Base-by-base conservation (phyloP, 53 echinoderm and acorn worm genomes). In the Luidia sarsii region DNA sequence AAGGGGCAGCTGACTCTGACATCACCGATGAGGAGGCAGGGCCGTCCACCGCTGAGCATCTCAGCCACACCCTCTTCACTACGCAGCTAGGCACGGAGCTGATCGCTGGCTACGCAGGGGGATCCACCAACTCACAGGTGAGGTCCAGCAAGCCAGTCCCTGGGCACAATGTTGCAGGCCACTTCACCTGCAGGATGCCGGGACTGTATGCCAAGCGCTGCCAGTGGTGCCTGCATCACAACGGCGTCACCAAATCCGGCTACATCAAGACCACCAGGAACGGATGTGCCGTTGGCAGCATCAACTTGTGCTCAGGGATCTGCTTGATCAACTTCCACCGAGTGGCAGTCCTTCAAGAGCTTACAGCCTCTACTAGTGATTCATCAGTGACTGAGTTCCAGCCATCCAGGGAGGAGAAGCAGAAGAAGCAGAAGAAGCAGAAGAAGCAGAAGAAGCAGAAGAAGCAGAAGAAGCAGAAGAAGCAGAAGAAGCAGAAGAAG, bases 51-150 rank as follows among this genome's bases (percentile, higher is more conserved):
- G n/a, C n/a, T n/a, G n/a, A n/a, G n/a, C n/a, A n/a, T n/a, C n/a
- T 50, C 8, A 48, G 9, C 33, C 28, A 27, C 32, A 22, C 49
- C 10, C 48, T 69, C 30, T 69, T 69, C 46, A 49, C 49, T 32
- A 50, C 50, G 30, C 18, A 69, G 0, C 29, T 69, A 20, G 69
- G 30, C 4, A 49, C 49, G 7, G 19, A 29, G 16, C 34, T 50
- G 18, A 69, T 69, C 32, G 69, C 69, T 0, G 43, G 69, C 18
- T 69, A 49, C 24, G 69, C 69, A 14, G 69, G 50, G 31, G 69
- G 69, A 15, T 8, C 49, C 16, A 28, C 49, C 0, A 19, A 18
- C 30, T 29, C 48, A 16, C 69, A 69, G 69, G 49, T 18, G 4
- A 0, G 6, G 3, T n/a, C n/a, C n/a, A n/a, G 20, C 32, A 14